phyloP scores from a whole-genome alignment of 2,888 invertebrate species.

The Charanyca ferruginea region DNA sequence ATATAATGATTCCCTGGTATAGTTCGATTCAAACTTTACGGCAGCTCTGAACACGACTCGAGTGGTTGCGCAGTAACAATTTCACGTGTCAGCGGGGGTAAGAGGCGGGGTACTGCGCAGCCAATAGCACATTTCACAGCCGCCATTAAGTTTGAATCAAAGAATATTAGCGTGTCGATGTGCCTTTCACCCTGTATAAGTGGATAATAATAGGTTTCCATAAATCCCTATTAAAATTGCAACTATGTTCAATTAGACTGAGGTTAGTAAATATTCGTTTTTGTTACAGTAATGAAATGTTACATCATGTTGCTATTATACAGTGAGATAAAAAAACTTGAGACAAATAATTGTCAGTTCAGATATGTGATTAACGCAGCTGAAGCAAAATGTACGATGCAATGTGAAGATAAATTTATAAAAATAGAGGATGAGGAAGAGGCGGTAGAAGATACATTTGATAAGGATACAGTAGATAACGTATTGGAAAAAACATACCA shows the following conservation, averaged over 20 bases:
- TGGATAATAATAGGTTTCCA: too few relatives aligned
- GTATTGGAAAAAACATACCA: neutral
- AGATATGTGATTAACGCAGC: neutral
- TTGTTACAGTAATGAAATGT: constrained; percentile 9
- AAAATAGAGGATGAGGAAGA: neutral
- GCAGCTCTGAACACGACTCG: too few relatives aligned
- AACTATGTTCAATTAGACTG: neutral
- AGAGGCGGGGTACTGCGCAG: too few relatives aligned
- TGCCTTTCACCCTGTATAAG: too few relatives aligned
- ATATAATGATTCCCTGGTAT: too few relatives aligned
- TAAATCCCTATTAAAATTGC: neutral
- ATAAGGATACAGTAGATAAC: neutral
- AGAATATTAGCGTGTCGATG: too few relatives aligned
- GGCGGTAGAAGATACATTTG: neutral
- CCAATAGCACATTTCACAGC: too few relatives aligned
- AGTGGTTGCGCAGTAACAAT: too few relatives aligned
- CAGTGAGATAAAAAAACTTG: constrained; percentile 7
- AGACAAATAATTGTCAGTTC: neutral
- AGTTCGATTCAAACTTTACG: too few relatives aligned
- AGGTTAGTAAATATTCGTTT: neutral
- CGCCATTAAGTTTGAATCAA: too few relatives aligned
- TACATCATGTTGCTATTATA: constrained; percentile 6
- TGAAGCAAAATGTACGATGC: neutral
- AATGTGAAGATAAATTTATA: neutral
- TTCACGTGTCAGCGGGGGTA: too few relatives aligned